Percentiles rank a stretch among this genome's conserved stretches.
Evolutionary conservation across 2,797 vertebrate species (phyloP).

Genomic region (Hypotaenidia philippensis): DNA sequence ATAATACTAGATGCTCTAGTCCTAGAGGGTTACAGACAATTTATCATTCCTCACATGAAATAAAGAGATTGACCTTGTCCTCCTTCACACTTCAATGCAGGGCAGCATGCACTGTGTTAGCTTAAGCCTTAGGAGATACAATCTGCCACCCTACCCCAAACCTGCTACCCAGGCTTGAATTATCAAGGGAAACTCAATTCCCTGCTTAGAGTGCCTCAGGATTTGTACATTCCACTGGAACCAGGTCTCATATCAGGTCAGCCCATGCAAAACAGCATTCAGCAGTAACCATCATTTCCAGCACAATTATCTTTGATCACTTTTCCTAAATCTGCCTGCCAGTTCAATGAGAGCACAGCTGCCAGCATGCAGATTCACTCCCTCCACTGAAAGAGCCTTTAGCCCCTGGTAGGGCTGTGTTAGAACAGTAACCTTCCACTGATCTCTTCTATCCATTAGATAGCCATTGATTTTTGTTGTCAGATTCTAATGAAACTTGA

Average conservation of each 20-base stretch:
- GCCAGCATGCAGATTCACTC: not conserved
- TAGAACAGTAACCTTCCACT: not conserved
- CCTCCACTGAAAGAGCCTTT: not conserved
- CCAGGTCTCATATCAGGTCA: not conserved
- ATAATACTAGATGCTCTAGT: not conserved
- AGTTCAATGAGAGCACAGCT: not conserved
- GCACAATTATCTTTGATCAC: fast-evolving
- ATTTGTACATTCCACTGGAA: not conserved
- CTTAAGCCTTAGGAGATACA: not conserved
- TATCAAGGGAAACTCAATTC: not conserved
- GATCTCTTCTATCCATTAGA: not conserved
- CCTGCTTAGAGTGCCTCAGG: too few relatives aligned
- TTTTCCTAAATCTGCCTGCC: fast-evolving
- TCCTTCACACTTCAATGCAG: too few relatives aligned
- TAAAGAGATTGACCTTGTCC: not conserved
- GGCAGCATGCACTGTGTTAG: not conserved
- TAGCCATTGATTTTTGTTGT: not conserved
- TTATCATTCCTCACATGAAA: not conserved
- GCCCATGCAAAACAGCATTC: not conserved
- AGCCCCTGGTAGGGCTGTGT: not conserved
- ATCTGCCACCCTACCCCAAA: not conserved
- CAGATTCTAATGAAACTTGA: not conserved
- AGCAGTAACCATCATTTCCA: not conserved
- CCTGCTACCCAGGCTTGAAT: fast-evolving
- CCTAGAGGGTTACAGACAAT: not conserved